phyloP scores from a whole-genome alignment of 2,113 vertebrate genomes.

The Acanthisitta chloris region DNA sequence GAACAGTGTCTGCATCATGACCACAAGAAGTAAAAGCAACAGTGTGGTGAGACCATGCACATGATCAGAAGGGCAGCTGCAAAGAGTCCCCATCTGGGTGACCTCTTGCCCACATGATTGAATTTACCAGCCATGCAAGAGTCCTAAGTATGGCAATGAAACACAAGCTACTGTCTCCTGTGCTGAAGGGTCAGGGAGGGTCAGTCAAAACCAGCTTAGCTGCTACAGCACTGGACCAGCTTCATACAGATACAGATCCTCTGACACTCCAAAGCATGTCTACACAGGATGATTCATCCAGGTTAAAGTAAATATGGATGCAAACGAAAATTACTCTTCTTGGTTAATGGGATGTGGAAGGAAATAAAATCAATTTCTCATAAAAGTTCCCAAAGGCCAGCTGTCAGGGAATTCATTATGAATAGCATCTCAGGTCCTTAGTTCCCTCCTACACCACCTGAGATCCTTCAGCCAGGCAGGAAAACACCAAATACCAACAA shows the following conservation, averaged over 20 bases:
- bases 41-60: rapidly evolving
- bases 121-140: not conserved
- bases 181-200: not conserved
- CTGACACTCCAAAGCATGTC: not conserved
- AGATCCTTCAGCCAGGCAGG: not conserved
- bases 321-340: not conserved
- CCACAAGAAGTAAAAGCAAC: not conserved
- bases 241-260: not conserved
- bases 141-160: not conserved
- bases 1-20: not conserved
- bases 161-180: not conserved
- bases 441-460: not conserved
- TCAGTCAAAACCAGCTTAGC: not conserved
- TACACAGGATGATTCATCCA: not conserved
- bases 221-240: not conserved
- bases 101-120: not conserved
- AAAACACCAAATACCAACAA: not conserved
- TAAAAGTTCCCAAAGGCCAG: not conserved
- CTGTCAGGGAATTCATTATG: not conserved
- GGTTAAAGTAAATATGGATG: not conserved
- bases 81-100: not conserved
- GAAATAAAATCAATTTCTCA: not conserved
- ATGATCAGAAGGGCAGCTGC: not conserved
- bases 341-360: not conserved
- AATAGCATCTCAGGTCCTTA: not conserved